Base-by-base conservation (phyloP, 2,797 vertebrate genomes). In the Micropoecilia bifurca region DNA sequence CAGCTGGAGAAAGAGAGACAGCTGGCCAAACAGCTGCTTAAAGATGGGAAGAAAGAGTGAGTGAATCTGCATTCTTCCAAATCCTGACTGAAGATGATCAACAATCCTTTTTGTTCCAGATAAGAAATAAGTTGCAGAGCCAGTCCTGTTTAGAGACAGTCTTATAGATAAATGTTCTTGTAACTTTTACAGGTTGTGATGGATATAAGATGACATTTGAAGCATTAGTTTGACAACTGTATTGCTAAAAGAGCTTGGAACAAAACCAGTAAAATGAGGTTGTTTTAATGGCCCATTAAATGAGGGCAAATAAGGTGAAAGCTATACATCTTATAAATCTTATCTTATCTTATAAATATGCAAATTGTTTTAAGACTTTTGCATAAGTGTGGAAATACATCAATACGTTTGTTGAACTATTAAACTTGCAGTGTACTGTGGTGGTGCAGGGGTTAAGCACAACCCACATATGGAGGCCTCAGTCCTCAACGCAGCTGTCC, bases 11-110 rank as follows among this genome's bases (percentile, higher is more conserved):
- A 96, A 48, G 98, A 99, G 93, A 89, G 97, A 2, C 89, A 89
- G 0, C 10, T 99, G 14, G 98, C 98, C 77, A 92, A 96, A 85
- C 97, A 97, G 92, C 95, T 99, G 88, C 94, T 99, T 47, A 94
- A 91, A 18, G 92, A 98, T 73, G 98, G 98, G 76, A 97, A 94
- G 18, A 98, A 97, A 88, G 97, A 98, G 98, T 99, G 94, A 97
- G 98, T 85, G 1, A 0, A 1, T n/a, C n/a, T 3, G 30, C 59
- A 20, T 36, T 63, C 61, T 63, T 61, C 30, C 1, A 33, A 33
- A 61, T 33, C 59, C 1, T 61, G 57, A 10, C 33, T 39, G 33
- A 39, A 22, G 6, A 39, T 22, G 33, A 66, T 36, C 16, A 66
- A 10, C 33, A 66, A 4, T 66, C 18, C 8, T 39, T 66, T 66